Evolutionary conservation across 2,797 vertebrate genomes (phyloP).

Genomic region (Harpagifer antarcticus): DNA sequence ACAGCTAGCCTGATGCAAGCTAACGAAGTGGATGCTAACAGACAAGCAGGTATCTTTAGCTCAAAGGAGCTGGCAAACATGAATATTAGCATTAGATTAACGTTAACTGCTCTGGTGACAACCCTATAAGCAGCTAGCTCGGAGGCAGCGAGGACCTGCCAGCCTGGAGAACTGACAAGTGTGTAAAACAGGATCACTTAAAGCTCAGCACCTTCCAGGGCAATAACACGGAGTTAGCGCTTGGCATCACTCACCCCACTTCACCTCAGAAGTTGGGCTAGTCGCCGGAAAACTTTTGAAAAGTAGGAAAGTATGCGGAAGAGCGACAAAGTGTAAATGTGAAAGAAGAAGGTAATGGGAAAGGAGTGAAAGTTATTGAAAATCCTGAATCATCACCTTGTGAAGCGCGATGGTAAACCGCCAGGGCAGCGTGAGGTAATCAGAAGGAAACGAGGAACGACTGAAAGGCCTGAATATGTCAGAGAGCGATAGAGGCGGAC

Average conservation of each 20-base stretch:
- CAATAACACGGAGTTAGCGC: slow-evolving; percentile 63
- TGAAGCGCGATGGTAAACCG: slow-evolving; percentile 53
- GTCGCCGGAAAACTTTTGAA: slow-evolving; percentile 43
- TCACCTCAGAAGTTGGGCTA: slow-evolving; percentile 58
- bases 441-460: slow-evolving; percentile 63
- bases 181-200: slow-evolving; percentile 84
- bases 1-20: slow-evolving; percentile 1
- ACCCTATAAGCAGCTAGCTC: slow-evolving; percentile 70
- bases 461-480: slow-evolving; percentile 78
- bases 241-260: slow-evolving; percentile 60
- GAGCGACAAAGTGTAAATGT: slow-evolving; percentile 21
- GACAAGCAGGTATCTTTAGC: slow-evolving; percentile 50
- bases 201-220: slow-evolving; percentile 72
- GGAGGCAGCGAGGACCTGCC: slow-evolving; percentile 74
- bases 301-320: slow-evolving; percentile 16
- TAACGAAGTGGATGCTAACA: not conserved
- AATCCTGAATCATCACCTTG: slow-evolving; percentile 67
- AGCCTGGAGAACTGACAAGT: slow-evolving; percentile 76
- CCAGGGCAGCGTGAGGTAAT: slow-evolving; percentile 68
- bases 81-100: slow-evolving; percentile 75
- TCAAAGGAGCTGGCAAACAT: slow-evolving; percentile 46
- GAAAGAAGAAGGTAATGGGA: slow-evolving; percentile 13
- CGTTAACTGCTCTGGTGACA: slow-evolving; percentile 70
- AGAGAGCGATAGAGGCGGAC: slow-evolving; percentile 49
- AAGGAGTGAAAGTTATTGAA: slow-evolving; percentile 61